These are phyloP conservation scores for Mesembrinibis cayennensis DNA, from an alignment of 2,113 vertebrate genomes.

Conservation along the genomic window DNA sequence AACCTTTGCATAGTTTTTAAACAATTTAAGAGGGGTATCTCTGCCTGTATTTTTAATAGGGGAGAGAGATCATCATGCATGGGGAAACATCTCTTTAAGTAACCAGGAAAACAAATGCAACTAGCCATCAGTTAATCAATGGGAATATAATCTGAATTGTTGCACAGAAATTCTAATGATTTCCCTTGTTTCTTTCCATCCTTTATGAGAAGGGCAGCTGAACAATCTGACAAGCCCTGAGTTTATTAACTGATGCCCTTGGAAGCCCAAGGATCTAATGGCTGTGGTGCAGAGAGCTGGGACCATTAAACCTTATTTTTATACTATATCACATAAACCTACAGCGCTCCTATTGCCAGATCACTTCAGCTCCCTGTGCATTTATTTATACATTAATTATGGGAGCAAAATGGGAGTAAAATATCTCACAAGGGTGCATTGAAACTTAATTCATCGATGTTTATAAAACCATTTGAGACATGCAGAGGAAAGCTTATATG, in stretches of 20 bases:
- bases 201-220: neutral
- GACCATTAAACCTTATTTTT: neutral
- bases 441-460: neutral
- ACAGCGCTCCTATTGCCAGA: neutral
- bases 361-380: neutral
- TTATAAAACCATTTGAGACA: neutral
- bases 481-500: neutral
- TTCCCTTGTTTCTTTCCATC: neutral
- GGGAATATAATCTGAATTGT: neutral
- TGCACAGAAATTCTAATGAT: neutral
- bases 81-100: neutral
- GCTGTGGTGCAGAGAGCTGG: neutral
- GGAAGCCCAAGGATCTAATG: neutral
- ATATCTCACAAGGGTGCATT: neutral
- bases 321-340: neutral
- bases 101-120: neutral
- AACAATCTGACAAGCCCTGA: neutral
- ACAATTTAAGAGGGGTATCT: neutral
- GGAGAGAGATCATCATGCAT: neutral
- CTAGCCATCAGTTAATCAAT: neutral
- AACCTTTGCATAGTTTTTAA: neutral
- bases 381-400: neutral
- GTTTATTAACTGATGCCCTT: neutral
- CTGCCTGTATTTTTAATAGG: neutral
- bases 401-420: neutral